Evolutionary conservation across 2,888 invertebrate species (phyloP), one percentile per base, ranked within the genome.

Genomic region (Pyrrhosoma nymphula): DNA sequence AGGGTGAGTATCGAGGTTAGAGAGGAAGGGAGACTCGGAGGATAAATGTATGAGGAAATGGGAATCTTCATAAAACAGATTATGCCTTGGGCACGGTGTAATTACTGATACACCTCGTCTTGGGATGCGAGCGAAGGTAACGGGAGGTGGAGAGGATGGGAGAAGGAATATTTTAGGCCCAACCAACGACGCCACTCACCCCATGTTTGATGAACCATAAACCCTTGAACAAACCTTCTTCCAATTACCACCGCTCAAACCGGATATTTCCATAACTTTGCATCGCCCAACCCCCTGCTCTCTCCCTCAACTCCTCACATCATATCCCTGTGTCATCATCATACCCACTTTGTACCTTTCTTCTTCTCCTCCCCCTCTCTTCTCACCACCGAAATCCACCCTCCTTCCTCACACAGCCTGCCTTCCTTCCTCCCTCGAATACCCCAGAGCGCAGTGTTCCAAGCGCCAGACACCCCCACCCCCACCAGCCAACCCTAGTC

Each of bases 131-230:
- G 39, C 18, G 39, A 35, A 47, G 47, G 47, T 47, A 47, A 12
- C 2, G 20, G 60, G 16, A 12, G 47, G 47, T 16, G 56, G 26
- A 55, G 0, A 88, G 8, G 88, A 88, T 8, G 1, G 89, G 88
- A 55, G 35, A 14, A 89, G 55, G 26, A 55, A 23, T 56, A 55
- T 89, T 56, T 56, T n/a, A 89, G n/a, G 14, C 55, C 26, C 89
- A 47, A 47, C 55, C 55, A 47, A 26, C 89, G 55, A 47, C 47
- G n/a, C 89, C 47, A 89, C 55, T n/a, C 47, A 89, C 23, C 55
- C 89, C 89, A 35, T 89, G 89, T 89, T 89, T 89, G 89, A 89
- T 89, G 89, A 89, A 89, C 35, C 47, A 89, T 89, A 89, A 89
- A 55, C 89, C 89, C n/a, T 47, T 56, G 89, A 89, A 26, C 89